Percentiles rank a stretch among this genome's conserved stretches.
Conservation (phyloP, 2,113 vertebrate genomes). For the Nothoprocta pentlandii region DNA sequence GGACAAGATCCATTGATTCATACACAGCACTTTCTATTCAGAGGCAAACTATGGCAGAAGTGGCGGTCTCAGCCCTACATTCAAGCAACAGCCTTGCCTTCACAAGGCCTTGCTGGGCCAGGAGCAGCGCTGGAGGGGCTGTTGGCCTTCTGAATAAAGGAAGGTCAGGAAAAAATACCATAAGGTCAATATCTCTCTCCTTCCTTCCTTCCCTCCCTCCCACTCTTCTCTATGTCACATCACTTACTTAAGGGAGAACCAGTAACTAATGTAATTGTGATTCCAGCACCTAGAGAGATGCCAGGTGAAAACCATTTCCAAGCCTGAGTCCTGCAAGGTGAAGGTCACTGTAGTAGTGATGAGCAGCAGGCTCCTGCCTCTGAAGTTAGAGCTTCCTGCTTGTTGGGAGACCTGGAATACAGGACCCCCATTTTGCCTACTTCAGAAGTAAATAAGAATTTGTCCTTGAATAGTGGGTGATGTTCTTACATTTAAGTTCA, state of each 20-base stretch:
- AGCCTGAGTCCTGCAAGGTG: neutral
- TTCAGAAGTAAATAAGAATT: neutral
- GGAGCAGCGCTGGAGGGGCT: fast-evolving
- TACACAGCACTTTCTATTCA: neutral
- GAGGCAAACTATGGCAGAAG: neutral
- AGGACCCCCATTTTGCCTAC: neutral
- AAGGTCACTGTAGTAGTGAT: neutral
- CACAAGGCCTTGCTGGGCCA: neutral
- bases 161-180: neutral
- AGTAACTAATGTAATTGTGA: neutral
- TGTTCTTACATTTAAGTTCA: neutral
- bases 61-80: neutral
- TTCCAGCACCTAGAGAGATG: neutral
- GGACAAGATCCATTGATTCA: neutral
- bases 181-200: neutral
- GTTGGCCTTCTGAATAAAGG: neutral
- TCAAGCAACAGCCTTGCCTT: neutral
- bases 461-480: neutral
- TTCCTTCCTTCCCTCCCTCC: no score
- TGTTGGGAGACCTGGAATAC: neutral
- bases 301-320: neutral
- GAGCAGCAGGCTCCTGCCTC: neutral
- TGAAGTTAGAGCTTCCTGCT: neutral
- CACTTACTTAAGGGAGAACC: neutral
- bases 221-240: neutral